These are phyloP conservation scores for Erebia epiphron DNA, from an alignment of 2,888 invertebrate species.

Conservation along the genomic window DNA sequence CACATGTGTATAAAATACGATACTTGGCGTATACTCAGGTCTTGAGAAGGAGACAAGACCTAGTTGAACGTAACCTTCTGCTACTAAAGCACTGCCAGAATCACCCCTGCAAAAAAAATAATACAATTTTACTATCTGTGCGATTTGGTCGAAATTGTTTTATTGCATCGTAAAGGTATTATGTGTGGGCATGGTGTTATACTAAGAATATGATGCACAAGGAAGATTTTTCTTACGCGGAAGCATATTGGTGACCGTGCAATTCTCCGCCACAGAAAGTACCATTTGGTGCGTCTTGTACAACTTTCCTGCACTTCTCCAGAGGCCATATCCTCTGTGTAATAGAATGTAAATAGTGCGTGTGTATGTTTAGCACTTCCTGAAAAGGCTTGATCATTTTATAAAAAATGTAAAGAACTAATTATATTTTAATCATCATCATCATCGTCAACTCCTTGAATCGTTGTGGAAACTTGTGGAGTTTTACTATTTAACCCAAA, in stretches of 20 bases:
- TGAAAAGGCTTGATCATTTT: not conserved
- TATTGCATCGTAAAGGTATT: too few relatives aligned
- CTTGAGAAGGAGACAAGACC: constrained; percentile 7
- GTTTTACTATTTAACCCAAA: too few relatives aligned
- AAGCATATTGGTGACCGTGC: not conserved
- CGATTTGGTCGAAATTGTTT: too few relatives aligned
- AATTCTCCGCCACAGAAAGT: not conserved
- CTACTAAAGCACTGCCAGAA: constrained; percentile 11
- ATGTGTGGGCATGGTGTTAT: not conserved
- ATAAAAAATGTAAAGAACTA: too few relatives aligned
- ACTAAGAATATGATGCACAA: not conserved
- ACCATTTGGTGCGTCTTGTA: not conserved
- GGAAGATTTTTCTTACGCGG: not conserved
- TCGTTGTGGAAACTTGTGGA: too few relatives aligned
- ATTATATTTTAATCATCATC: not conserved
- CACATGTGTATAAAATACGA: constrained; percentile 1
- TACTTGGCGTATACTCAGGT: not conserved
- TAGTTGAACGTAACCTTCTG: not conserved
- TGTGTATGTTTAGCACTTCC: not conserved
- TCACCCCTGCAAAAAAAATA: constrained; percentile 10
- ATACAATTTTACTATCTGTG: too few relatives aligned
- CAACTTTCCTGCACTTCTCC: not conserved
- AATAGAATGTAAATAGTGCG: not conserved
- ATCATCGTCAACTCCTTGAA: not conserved
- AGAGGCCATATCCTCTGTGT: not conserved